Evolutionary conservation across 1,140 invertebrate genomes (phyloP).

Genomic region (Dryas iulia): DNA sequence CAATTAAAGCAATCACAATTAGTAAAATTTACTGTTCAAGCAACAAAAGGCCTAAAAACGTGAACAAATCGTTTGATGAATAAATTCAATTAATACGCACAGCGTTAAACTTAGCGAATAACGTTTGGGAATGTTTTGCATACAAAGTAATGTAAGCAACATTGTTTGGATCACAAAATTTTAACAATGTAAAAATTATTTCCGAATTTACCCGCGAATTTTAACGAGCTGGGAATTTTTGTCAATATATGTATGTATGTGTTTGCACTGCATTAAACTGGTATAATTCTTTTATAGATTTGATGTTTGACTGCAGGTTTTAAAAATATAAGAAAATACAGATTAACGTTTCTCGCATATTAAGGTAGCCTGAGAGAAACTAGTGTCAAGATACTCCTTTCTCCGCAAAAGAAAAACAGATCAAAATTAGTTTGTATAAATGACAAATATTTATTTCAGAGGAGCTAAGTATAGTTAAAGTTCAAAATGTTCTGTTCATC

Average conservation of each 20-base stretch:
- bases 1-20: neutral
- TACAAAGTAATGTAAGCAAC: slow-evolving; percentile 30
- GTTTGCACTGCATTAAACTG: too few species aligned
- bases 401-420: too few species aligned
- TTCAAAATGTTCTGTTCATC: neutral
- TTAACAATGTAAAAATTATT: neutral
- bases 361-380: too few species aligned
- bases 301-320: too few species aligned
- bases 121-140: slow-evolving; percentile 28
- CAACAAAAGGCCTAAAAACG: slow-evolving; percentile 8
- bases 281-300: too few species aligned
- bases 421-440: too few species aligned
- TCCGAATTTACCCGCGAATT: neutral
- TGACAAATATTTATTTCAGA: too few species aligned
- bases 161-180: slow-evolving; percentile 10
- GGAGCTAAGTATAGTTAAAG: neutral
- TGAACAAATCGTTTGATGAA: slow-evolving; percentile 20
- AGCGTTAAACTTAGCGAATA: slow-evolving; percentile 34
- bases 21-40: neutral
- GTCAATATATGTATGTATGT: neutral
- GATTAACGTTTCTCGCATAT: too few species aligned
- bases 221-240: neutral
- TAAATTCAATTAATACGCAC: slow-evolving; percentile 38
- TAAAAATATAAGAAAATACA: too few species aligned
- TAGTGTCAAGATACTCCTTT: too few species aligned